phyloP scores from a whole-genome alignment of 2,797 vertebrate species.

The Meda fulgida region DNA sequence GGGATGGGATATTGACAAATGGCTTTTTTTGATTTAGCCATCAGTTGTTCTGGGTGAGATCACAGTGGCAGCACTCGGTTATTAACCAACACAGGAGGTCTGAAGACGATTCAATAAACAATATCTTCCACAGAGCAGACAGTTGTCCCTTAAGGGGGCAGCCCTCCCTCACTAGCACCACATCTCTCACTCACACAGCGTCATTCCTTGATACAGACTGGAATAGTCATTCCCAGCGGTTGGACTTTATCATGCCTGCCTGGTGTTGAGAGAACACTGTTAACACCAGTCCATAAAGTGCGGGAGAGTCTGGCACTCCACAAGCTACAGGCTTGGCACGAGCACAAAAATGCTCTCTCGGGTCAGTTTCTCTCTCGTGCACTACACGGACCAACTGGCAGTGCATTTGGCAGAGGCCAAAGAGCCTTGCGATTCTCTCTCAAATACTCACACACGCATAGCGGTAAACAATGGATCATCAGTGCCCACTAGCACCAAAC shows the following conservation, averaged over 20 bases:
- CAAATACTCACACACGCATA: neutral
- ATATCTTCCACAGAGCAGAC: constrained; percentile 27
- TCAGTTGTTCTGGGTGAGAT: neutral
- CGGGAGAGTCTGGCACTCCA: constrained; percentile 25
- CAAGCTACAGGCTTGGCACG: constrained; percentile 23
- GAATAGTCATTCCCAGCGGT: constrained; percentile 29
- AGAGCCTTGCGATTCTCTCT: constrained; percentile 6
- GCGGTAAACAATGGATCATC: constrained; percentile 35
- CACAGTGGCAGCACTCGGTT: neutral
- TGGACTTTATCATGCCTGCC: constrained; percentile 37
- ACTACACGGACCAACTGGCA: constrained; percentile 38
- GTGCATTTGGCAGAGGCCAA: constrained; percentile 28
- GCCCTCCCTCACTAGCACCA: constrained; percentile 13
- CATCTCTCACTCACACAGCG: constrained; percentile 37
- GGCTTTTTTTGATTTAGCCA: constrained; percentile 26
- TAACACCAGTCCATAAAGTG: constrained; percentile 33
- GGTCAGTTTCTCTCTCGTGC: constrained; percentile 23
- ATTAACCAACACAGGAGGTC: constrained; percentile 26
- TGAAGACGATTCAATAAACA: constrained; percentile 36
- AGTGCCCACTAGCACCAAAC: constrained; percentile 56
- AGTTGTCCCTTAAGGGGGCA: constrained; percentile 9
- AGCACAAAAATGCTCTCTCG: constrained; percentile 35
- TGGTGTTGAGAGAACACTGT: constrained; percentile 38
- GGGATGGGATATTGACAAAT: constrained; percentile 2
- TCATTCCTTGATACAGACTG: constrained; percentile 20